Base-by-base conservation (phyloP, 2,797 vertebrate genomes). In the Natrix natrix region DNA sequence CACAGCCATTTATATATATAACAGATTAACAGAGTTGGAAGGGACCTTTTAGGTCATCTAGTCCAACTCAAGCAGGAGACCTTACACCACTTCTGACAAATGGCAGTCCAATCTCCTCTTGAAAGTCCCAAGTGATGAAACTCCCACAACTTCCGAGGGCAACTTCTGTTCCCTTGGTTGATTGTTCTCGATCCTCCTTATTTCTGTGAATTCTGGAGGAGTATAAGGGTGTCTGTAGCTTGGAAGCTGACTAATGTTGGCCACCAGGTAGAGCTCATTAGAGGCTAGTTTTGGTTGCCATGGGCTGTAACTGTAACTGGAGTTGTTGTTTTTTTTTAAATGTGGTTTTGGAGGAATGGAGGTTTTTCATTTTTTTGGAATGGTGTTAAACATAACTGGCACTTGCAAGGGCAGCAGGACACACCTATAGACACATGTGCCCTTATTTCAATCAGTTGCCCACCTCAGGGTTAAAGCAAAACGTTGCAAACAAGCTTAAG, bases 401-500 rank as follows among this genome's bases (percentile, higher is more conserved):
- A 5, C n/a, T 78, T 78, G 17, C 69, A 37, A 20, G 7, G 32
- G 32, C 7, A 43, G 69, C 8, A 32, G n/a, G 66, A 32, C 5
- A 69, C n/a, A 20, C 32, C 20, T 17, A 37, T 37, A 6, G 16
- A 22, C 8, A 78, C 16, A 43, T 4, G 1, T 17, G 43, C 17
- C 17, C 2, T 37, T 43, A 78, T 43, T 78, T 8, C 69, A 78
- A 43, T 1, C 69, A 74, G n/a, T 74, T 74, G 69, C 7, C 66
- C 66, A 37, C 16, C 66, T 78, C 32, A 22, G 32, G 32, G 69
- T 78, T 22, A 78, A 78, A 32, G 5, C 43, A 43, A 26, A 89
- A 22, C 10, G 48, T 37, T 43, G 22, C 43, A 28, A 94, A 91
- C 24, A 87, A 4, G 93, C 66, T 89, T 32, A 94, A 94, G 89